Evolutionary conservation across 2,888 invertebrate species (phyloP).

Genomic region (Phasia obesa): DNA sequence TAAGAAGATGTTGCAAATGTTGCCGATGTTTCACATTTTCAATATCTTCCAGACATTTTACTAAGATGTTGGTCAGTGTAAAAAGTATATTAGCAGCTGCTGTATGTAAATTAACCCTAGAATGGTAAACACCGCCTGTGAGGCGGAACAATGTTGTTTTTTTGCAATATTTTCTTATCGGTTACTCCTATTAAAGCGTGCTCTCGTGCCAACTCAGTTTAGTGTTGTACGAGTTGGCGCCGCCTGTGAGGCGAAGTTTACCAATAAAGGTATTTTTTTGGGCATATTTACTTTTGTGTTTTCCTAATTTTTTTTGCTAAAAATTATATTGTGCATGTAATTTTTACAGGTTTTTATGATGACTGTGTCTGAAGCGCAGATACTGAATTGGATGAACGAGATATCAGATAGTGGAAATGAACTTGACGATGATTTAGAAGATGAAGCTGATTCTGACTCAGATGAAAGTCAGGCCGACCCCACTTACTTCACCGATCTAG

Average conservation of each 20-base stretch:
- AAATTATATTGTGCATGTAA: slow-evolving; percentile 3
- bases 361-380: neutral
- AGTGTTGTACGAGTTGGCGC: slow-evolving; percentile 7
- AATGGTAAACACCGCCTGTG: no score
- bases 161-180: neutral
- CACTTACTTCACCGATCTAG: slow-evolving; percentile 20
- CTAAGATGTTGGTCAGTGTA: no score
- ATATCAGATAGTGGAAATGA: slow-evolving; percentile 5
- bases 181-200: neutral
- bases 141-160: neutral
- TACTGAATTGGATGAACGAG: slow-evolving; percentile 8
- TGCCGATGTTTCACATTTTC: no score
- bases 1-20: no score
- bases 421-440: slow-evolving; percentile 9
- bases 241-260: slow-evolving; percentile 29
- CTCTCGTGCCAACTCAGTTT: slow-evolving; percentile 13
- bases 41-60: no score
- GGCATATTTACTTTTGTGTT: no score
- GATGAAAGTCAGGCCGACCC: slow-evolving; percentile 16
- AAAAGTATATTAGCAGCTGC: no score
- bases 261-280: slow-evolving; percentile 26
- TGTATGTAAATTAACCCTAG: neutral
- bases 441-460: slow-evolving; percentile 10
- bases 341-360: neutral
- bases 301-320: neutral